A percentile compares a stretch with the other conserved stretches of the same genome.
These are phyloP conservation scores for Pseudobourletiella spinata DNA, from an alignment of 1,140 invertebrate genomes.

Conservation along the genomic window DNA sequence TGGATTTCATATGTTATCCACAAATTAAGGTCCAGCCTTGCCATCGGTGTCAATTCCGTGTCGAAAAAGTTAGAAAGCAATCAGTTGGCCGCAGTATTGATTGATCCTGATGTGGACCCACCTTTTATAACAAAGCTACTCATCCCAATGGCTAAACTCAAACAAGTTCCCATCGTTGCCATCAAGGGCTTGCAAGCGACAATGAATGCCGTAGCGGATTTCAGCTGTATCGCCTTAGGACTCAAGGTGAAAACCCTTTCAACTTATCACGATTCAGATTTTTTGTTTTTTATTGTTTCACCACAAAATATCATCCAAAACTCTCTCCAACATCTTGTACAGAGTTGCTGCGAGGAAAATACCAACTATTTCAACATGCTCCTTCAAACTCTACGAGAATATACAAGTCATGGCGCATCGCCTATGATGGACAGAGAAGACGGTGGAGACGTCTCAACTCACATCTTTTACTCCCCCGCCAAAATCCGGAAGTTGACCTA, in stretches of 20 bases:
- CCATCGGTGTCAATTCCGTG: constrained; percentile 32
- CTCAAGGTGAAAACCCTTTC: constrained; percentile 27
- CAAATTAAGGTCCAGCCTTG: constrained; percentile 20
- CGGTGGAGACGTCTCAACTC: no score
- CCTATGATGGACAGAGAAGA: no score
- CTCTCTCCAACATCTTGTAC: no score
- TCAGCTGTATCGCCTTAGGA: constrained; percentile 33
- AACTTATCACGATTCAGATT: no score
- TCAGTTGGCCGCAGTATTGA: constrained; percentile 22
- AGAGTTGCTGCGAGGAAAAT: background rate
- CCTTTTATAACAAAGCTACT: constrained; percentile 33
- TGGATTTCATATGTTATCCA: no score
- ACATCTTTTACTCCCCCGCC: no score
- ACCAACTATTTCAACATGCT: background rate
- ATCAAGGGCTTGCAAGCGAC: constrained; percentile 17
- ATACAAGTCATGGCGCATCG: no score
- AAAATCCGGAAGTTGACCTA: no score
- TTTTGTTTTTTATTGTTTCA: background rate
- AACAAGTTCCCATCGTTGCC: constrained; percentile 29
- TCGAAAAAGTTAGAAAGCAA: constrained; percentile 21
- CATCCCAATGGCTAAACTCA: constrained; percentile 23
- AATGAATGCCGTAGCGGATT: constrained; percentile 9
- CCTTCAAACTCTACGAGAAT: background rate
- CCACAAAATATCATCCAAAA: no score
- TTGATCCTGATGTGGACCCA: constrained; percentile 34